These are phyloP conservation scores for Rhombomys opimus DNA, from an alignment of 2,113 vertebrate species.

Conservation along the genomic window DNA sequence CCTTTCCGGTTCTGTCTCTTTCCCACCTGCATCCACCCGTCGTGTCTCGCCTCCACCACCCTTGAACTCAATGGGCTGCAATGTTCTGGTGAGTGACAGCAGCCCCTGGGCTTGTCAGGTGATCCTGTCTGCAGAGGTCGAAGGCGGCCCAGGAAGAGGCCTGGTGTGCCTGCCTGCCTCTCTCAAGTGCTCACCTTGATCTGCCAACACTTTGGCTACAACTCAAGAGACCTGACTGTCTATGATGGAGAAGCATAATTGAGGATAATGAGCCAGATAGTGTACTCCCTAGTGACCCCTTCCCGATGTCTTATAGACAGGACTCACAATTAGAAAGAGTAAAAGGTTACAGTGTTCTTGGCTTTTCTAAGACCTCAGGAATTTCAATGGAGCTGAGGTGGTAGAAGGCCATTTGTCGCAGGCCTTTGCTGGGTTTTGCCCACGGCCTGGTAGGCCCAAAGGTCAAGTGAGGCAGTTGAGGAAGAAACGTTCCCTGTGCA, in stretches of 20 bases:
- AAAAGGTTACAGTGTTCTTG: not conserved
- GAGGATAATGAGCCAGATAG: not conserved
- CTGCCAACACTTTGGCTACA: not conserved
- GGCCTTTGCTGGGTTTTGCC: constrained; percentile 13
- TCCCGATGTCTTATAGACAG: not conserved
- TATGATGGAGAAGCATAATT: rapidly evolving
- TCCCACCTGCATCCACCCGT: not conserved
- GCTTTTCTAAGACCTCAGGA: not conserved
- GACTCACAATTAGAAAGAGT: not conserved
- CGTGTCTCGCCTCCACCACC: not conserved
- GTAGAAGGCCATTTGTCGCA: not conserved
- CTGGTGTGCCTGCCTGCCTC: not conserved
- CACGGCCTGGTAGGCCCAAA: not conserved
- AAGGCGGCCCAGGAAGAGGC: not conserved
- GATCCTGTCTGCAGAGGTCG: not conserved
- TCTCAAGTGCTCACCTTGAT: not conserved
- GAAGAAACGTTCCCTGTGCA: not conserved
- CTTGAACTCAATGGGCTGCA: rapidly evolving
- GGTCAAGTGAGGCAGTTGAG: constrained; percentile 76
- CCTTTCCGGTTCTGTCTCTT: not conserved
- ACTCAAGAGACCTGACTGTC: not conserved
- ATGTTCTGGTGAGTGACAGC: not conserved
- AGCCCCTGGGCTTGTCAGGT: not conserved
- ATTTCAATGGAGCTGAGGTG: not conserved
- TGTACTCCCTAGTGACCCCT: not conserved